Evolutionary conservation across 2,888 invertebrate species (phyloP).

Genomic region (Meta bourneti): DNA sequence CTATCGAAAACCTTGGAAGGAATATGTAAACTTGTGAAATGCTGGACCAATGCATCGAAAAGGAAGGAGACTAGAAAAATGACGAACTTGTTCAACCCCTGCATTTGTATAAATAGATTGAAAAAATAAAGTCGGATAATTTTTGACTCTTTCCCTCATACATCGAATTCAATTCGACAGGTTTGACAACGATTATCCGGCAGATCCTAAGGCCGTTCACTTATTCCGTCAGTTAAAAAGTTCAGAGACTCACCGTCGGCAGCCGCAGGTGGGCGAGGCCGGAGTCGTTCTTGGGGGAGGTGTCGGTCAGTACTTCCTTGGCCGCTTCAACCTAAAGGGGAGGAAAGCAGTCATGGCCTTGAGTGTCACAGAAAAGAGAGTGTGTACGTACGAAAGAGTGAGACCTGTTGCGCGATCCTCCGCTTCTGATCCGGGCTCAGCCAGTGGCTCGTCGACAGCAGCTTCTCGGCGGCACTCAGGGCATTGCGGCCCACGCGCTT

Average conservation of each 20-base stretch:
- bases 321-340: not conserved
- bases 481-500: not conserved
- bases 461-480: not conserved
- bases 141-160: no score
- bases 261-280: not conserved
- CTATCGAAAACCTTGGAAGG: no score
- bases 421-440: conserved; percentile 6
- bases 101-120: no score
- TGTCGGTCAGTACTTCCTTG: not conserved
- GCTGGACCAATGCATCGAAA: no score
- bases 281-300: not conserved
- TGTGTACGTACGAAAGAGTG: conserved; percentile 33
- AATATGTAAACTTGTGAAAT: no score
- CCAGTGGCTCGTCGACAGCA: conserved; percentile 35
- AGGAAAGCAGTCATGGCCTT: not conserved
- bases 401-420: conserved; percentile 51
- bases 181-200: no score
- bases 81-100: no score
- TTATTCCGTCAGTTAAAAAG: no score
- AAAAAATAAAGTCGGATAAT: no score
- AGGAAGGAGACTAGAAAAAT: no score
- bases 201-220: no score
- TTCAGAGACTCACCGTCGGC: not conserved
- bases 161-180: no score
- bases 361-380: not conserved